phyloP scores from a whole-genome alignment of 2,797 vertebrate species.

The Tokudaia tokunoshimensis region DNA sequence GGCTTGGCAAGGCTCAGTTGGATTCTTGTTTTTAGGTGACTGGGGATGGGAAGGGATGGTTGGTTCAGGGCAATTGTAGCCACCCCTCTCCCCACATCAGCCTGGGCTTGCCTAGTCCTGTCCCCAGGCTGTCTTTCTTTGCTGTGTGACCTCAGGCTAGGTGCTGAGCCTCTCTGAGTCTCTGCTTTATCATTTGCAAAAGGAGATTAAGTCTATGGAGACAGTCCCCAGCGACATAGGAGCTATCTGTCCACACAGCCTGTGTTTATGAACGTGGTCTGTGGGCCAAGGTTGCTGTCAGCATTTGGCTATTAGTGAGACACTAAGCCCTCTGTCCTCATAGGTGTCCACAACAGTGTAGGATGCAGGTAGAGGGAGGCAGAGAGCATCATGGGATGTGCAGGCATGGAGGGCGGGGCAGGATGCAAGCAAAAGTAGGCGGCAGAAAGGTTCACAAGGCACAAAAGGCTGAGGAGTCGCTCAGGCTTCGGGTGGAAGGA shows the following conservation, averaged over 20 bases:
- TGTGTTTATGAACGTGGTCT: accelerated
- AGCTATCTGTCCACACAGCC: not conserved
- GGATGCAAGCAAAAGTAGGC: not conserved
- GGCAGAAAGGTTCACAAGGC: not conserved
- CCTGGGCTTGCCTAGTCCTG: accelerated
- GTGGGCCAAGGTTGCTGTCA: not conserved
- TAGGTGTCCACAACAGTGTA: not conserved
- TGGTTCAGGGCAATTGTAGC: not conserved
- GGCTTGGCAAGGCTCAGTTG: not conserved
- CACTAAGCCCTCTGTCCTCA: not conserved
- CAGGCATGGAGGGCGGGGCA: accelerated
- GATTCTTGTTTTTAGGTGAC: not conserved
- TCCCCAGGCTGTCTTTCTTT: not conserved
- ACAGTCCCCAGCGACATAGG: not conserved
- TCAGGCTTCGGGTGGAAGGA: not conserved
- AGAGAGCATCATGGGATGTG: not conserved
- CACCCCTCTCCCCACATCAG: not conserved
- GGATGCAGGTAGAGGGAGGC: no score
- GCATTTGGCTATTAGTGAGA: not conserved
- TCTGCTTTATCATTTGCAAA: not conserved
- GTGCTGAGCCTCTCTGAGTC: not conserved
- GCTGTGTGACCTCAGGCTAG: not conserved
- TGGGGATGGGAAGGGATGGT: not conserved
- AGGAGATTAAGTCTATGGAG: no score
- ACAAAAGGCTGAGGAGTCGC: no score